Percentiles rank a stretch among this genome's conserved stretches.
Conservation (phyloP, 2,888 invertebrate species). For the Girardia tigrina region DNA sequence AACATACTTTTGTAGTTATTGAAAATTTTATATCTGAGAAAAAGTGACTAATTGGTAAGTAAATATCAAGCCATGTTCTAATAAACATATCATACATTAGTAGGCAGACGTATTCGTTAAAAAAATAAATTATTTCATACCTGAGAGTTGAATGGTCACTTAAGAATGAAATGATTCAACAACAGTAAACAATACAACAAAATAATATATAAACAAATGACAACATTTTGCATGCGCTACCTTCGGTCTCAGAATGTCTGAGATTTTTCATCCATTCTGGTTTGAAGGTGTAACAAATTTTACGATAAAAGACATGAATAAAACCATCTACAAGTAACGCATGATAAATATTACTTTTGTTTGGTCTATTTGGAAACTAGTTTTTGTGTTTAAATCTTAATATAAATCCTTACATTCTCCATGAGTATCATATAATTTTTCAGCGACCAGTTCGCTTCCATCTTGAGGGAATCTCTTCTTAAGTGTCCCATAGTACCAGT, state of each 20-base stretch:
- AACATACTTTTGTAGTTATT: too few relatives aligned
- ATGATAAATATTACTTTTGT: neutral
- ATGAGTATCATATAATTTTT: neutral
- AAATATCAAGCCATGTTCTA: too few relatives aligned
- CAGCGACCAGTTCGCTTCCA: neutral
- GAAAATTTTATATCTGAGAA: too few relatives aligned
- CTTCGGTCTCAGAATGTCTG: constrained; percentile 20
- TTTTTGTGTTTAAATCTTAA: neutral
- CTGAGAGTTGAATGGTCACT: too few relatives aligned
- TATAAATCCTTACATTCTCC: neutral
- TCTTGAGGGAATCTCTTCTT: neutral
- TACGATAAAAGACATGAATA: neutral
- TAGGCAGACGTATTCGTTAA: too few relatives aligned
- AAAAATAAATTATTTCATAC: too few relatives aligned
- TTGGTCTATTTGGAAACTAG: too few relatives aligned
- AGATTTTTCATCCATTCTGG: neutral
- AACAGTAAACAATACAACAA: too few relatives aligned
- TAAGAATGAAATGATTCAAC: too few relatives aligned
- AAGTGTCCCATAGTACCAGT: neutral
- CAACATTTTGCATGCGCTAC: neutral
- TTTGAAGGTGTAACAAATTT: neutral
- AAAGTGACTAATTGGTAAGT: too few relatives aligned
- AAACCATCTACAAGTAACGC: neutral
- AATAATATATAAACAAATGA: neutral
- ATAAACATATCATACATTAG: too few relatives aligned